These are phyloP conservation scores for Megaceryle maxima DNA, from an alignment of 2,113 vertebrate species.

Conservation along the genomic window DNA sequence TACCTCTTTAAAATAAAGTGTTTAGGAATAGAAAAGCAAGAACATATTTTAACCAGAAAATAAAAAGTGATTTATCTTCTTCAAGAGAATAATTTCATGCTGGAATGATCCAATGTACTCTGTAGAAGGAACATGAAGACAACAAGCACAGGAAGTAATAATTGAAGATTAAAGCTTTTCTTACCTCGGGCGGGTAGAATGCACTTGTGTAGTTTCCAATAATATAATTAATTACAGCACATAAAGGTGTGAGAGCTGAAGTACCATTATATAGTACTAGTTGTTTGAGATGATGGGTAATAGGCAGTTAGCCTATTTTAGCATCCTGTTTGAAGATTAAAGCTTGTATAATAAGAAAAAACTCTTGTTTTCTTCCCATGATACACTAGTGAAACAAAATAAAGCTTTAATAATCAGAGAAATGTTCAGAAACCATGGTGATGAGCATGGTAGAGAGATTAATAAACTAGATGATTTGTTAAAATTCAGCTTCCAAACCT, in stretches of 20 bases:
- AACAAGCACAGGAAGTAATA: not conserved
- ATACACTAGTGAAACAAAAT: not conserved
- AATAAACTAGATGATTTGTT: not conserved
- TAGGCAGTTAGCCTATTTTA: not conserved
- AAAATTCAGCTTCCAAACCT: not conserved
- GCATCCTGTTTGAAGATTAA: constrained; percentile 35
- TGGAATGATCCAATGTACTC: not conserved
- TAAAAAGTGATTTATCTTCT: not conserved
- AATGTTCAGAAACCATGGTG: not conserved
- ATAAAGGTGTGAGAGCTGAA: constrained; percentile 14
- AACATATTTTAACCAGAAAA: not conserved
- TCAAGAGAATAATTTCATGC: constrained; percentile 5
- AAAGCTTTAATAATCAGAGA: not conserved
- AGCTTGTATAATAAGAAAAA: not conserved
- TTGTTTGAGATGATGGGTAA: not conserved
- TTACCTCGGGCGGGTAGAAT: not conserved
- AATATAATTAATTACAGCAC: constrained; percentile 13
- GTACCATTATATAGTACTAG: not conserved
- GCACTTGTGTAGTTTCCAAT: not conserved
- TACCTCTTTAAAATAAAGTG: not conserved
- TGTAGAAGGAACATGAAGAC: not conserved
- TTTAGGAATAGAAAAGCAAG: not conserved
- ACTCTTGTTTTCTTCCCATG: not conserved
- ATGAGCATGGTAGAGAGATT: not conserved
- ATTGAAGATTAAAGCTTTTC: constrained; percentile 40